These are phyloP conservation scores for Centroberyx gerrardi DNA, from an alignment of 2,797 vertebrate species.

Conservation along the genomic window DNA sequence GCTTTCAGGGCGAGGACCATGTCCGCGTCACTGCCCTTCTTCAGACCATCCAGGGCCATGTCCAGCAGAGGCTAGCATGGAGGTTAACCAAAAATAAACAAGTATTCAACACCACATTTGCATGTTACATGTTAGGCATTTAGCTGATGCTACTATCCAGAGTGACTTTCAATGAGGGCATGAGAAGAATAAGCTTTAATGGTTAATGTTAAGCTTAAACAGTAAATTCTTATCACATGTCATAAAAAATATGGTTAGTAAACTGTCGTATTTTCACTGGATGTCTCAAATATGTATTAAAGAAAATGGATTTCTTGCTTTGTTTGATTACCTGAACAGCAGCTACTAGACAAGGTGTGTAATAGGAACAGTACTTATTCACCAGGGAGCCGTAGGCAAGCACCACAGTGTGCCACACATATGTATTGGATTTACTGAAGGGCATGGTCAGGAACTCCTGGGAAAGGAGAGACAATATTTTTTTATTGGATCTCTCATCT, in stretches of 20 bases:
- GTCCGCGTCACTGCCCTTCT: conserved; percentile 78
- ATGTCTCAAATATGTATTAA: neutral
- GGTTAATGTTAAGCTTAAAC: no score
- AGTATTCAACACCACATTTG: neutral
- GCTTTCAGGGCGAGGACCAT: conserved; percentile 89
- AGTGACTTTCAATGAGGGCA: no score
- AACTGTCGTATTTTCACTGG: neutral
- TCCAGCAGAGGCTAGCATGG: conserved; percentile 86
- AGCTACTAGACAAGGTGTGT: conserved; percentile 79
- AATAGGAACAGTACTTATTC: conserved; percentile 83
- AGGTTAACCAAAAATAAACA: conserved; percentile 8
- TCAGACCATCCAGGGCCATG: conserved; percentile 83
- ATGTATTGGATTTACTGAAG: conserved; percentile 69
- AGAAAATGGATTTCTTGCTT: neutral
- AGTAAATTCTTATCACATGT: neutral
- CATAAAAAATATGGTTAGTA: neutral
- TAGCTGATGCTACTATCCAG: neutral
- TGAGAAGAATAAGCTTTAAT: no score
- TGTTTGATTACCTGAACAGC: conserved; percentile 85
- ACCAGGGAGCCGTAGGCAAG: conserved; percentile 89
- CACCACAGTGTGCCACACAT: conserved; percentile 81
- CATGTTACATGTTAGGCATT: neutral
- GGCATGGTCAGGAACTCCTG: conserved; percentile 85
- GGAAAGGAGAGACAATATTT: conserved; percentile 15
- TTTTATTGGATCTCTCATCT: neutral